These are phyloP conservation scores for Dendrolimus kikuchii DNA, from an alignment of 1,140 invertebrate genomes.

Conservation along the genomic window DNA sequence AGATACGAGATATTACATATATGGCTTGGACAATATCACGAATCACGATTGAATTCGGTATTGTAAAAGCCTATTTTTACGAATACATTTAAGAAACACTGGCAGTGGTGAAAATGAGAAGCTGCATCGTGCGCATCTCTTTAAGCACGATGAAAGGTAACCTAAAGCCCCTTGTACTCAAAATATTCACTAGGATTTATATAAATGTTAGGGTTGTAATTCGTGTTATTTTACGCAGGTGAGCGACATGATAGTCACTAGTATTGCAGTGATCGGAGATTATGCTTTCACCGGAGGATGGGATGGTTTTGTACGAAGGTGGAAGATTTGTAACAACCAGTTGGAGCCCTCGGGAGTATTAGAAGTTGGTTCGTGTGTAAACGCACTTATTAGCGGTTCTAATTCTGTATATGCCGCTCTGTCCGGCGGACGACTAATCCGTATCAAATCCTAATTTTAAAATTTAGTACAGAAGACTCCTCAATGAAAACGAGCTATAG, in stretches of 20 bases:
- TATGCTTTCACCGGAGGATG: constrained; percentile 57
- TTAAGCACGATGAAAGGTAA: no score
- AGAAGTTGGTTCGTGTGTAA: constrained; percentile 45
- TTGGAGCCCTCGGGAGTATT: constrained; percentile 43
- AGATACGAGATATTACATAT: no score
- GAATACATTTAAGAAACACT: no score
- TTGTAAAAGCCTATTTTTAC: no score
- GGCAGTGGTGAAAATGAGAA: no score
- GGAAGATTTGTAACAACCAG: constrained; percentile 39
- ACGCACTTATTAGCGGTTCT: constrained; percentile 29
- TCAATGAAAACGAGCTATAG: no score
- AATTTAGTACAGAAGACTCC: no score
- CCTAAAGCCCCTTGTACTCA: no score
- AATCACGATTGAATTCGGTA: no score
- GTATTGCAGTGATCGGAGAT: constrained; percentile 32
- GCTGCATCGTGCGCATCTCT: no score
- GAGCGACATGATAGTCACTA: constrained; percentile 63
- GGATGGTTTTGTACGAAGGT: constrained; percentile 47
- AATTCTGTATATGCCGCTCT: constrained; percentile 35
- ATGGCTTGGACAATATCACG: no score
- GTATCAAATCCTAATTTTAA: not conserved
- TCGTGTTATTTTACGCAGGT: constrained; percentile 30
- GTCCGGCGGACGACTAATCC: constrained; percentile 39
- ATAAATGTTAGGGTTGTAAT: not conserved
- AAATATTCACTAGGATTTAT: not conserved